Evolutionary conservation across 2,888 invertebrate species (phyloP).

Genomic region (Tetragnatha montana): DNA sequence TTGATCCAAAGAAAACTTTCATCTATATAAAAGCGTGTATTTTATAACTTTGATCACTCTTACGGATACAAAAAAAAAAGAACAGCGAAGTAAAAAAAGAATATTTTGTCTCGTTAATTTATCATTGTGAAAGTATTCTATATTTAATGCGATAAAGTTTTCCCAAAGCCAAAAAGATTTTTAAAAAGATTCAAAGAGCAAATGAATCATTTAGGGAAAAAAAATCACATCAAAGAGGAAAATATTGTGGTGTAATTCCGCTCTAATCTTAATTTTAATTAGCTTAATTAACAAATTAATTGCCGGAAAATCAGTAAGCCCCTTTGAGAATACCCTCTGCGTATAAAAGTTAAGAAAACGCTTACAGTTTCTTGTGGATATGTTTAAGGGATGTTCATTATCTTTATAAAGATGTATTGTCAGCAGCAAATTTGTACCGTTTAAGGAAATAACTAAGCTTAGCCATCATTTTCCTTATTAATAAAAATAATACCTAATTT

Average conservation of each 20-base stretch:
- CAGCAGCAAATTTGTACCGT: not conserved
- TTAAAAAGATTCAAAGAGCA: not conserved
- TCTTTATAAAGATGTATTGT: not conserved
- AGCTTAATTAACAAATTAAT: conserved; percentile 1
- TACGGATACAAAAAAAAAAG: too few species aligned
- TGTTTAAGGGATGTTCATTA: not conserved
- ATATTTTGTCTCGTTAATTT: not conserved
- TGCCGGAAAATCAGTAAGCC: not conserved
- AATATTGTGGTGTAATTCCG: not conserved
- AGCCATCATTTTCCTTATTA: not conserved
- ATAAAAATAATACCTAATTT: not conserved
- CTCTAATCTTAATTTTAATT: not conserved
- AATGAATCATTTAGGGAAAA: not conserved
- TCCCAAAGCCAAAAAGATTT: not conserved
- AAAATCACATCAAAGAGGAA: not conserved
- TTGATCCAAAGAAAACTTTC: not conserved
- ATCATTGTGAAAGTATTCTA: not conserved
- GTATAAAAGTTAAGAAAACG: not conserved
- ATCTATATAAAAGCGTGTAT: not conserved
- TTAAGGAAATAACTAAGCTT: not conserved
- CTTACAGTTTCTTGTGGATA: not conserved
- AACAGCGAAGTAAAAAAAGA: too few species aligned
- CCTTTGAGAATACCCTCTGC: not conserved
- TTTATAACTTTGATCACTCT: too few species aligned
- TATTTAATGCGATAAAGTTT: not conserved